phyloP scores from a whole-genome alignment of 2,888 invertebrate genomes.

The Ophion costatus region DNA sequence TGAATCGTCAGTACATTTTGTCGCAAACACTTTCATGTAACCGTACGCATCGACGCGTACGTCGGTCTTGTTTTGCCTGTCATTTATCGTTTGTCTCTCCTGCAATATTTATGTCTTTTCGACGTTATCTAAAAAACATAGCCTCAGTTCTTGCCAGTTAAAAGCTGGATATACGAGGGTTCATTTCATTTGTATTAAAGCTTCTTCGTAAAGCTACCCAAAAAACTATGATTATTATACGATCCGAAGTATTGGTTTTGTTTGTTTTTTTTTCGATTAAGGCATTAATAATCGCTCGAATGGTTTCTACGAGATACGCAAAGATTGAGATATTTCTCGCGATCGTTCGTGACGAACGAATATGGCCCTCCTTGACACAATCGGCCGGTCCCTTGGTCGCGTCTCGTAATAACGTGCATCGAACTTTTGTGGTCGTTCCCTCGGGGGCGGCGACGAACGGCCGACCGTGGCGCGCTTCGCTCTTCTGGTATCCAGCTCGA shows the following conservation, averaged over 20 bases:
- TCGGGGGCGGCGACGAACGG: conserved; percentile 33
- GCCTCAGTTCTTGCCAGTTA: conserved; percentile 62
- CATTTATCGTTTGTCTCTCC: conserved; percentile 5
- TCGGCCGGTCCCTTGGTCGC: conserved; percentile 1
- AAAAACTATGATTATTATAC: conserved; percentile 72
- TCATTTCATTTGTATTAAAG: conserved; percentile 69
- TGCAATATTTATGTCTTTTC: conserved; percentile 36
- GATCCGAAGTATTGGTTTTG: conserved; percentile 48
- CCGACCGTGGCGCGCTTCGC: conserved; percentile 31
- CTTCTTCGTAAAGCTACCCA: conserved; percentile 70
- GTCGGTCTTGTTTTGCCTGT: neutral
- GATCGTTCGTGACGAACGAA: conserved; percentile 27
- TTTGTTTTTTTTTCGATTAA: conserved; percentile 20
- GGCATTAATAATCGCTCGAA: conserved; percentile 66
- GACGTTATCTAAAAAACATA: conserved; percentile 63
- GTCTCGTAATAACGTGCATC: conserved; percentile 33
- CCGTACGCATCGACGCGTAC: conserved; percentile 37
- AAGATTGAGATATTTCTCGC: conserved; percentile 62
- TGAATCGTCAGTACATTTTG: neutral
- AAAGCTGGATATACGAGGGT: conserved; percentile 65
- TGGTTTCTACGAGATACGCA: conserved; percentile 60
- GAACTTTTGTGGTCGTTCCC: conserved; percentile 51
- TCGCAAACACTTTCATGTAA: conserved; percentile 44
- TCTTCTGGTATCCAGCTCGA: conserved; percentile 19
- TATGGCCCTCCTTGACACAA: conserved; percentile 28